These are phyloP conservation scores for Tragelaphus eurycerus DNA, from an alignment of 2,797 vertebrate genomes.

Conservation along the genomic window DNA sequence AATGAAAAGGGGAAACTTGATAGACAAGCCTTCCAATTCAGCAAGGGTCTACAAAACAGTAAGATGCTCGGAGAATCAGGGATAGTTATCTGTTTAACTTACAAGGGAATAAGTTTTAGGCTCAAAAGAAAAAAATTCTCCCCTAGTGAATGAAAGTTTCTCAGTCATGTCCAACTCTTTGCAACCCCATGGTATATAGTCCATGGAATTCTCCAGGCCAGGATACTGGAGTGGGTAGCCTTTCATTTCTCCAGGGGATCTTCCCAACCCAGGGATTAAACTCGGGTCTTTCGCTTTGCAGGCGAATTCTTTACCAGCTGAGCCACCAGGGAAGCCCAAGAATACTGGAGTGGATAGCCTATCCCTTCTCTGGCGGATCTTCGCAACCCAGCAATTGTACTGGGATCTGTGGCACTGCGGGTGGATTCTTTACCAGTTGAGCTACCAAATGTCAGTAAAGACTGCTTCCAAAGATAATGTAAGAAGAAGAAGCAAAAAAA, in stretches of 20 bases:
- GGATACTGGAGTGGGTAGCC: not conserved
- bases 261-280: not conserved
- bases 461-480: not conserved
- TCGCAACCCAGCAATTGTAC: not conserved
- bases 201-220: not conserved
- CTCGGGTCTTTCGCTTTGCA: not conserved
- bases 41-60: not conserved
- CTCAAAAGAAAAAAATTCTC: not conserved
- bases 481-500: not conserved
- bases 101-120: not conserved
- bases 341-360: not conserved
- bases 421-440: not conserved
- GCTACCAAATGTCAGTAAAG: slow-evolving; percentile 24
- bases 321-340: not conserved
- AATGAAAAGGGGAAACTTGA: slow-evolving; percentile 32
- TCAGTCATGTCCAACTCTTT: not conserved
- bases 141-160: not conserved
- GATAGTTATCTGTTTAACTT: not conserved
- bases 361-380: not conserved
- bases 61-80: not conserved
- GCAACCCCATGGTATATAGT: not conserved
- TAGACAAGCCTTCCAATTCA: slow-evolving; percentile 8
- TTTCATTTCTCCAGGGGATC: not conserved
- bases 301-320: not conserved
- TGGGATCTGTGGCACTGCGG: not conserved